Conservation (phyloP, 2,888 invertebrate species). For the Agrilus mali region DNA sequence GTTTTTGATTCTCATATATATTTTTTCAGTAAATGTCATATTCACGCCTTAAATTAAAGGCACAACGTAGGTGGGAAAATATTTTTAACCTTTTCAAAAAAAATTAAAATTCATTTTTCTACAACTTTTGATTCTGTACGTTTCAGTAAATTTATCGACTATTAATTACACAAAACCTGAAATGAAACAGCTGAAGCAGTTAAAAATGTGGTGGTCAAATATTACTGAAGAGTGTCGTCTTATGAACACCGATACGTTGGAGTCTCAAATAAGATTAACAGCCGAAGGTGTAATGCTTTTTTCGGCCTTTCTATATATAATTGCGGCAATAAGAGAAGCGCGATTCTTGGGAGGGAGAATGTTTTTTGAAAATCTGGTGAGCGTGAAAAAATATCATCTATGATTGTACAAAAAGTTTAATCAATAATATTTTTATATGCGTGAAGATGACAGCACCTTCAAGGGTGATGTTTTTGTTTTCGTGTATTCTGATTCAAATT, state of each 20-base stretch:
- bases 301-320: constrained; percentile 74
- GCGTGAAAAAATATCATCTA: constrained; percentile 11
- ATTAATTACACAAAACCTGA: too few species aligned
- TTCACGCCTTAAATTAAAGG: too few species aligned
- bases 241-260: constrained; percentile 47
- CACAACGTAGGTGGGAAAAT: too few species aligned
- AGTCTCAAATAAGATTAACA: constrained; percentile 55
- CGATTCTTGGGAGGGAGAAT: constrained; percentile 84
- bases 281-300: constrained; percentile 70
- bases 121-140: too few species aligned
- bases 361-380: constrained; percentile 90
- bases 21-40: too few species aligned
- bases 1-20: too few species aligned
- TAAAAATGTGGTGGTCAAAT: constrained; percentile 51
- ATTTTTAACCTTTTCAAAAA: too few species aligned
- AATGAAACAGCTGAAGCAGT: background rate
- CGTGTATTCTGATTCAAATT: constrained; percentile 77
- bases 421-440: constrained; percentile 10
- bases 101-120: too few species aligned
- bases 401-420: background rate
- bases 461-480: constrained; percentile 87
- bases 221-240: constrained; percentile 57
- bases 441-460: constrained; percentile 77
- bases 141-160: too few species aligned
- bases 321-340: constrained; percentile 76